These are phyloP conservation scores for Lepidotrigona ventralis DNA, from an alignment of 1,140 invertebrate genomes.

Conservation along the genomic window DNA sequence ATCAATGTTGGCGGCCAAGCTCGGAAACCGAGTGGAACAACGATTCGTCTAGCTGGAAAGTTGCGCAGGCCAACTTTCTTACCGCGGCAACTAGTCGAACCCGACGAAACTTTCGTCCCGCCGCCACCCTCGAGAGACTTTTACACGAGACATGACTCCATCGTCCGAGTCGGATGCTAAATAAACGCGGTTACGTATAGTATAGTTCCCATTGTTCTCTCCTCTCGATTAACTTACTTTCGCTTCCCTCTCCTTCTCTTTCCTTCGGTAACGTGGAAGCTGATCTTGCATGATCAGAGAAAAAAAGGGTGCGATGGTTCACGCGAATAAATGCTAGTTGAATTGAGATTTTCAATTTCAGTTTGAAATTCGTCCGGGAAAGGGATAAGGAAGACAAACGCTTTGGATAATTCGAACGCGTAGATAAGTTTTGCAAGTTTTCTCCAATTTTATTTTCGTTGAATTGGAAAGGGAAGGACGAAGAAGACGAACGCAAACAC, in stretches of 20 bases:
- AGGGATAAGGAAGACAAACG: too few relatives aligned
- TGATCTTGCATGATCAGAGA: too few relatives aligned
- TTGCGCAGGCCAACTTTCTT: constrained; percentile 41
- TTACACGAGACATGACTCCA: constrained; percentile 22
- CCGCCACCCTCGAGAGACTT: constrained; percentile 34
- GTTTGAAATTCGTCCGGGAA: too few relatives aligned
- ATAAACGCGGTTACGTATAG: neutral
- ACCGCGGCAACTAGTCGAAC: constrained; percentile 15
- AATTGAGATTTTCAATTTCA: too few relatives aligned
- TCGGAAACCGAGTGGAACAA: constrained; percentile 41
- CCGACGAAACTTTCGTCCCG: constrained; percentile 40
- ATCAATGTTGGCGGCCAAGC: constrained; percentile 42
- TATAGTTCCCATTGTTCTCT: neutral
- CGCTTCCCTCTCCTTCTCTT: neutral
- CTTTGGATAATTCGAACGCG: too few relatives aligned
- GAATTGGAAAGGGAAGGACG: too few relatives aligned
- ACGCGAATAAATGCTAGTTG: too few relatives aligned
- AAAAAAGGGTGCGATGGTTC: too few relatives aligned
- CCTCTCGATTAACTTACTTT: neutral
- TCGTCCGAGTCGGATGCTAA: neutral
- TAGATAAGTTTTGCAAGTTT: too few relatives aligned
- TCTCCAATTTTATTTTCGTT: too few relatives aligned
- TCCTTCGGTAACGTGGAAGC: too few relatives aligned
- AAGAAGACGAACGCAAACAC: too few relatives aligned
- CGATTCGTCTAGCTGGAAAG: constrained; percentile 58